Evolutionary conservation across 1,140 invertebrate species (phyloP).

Genomic region (Gonioctena quinquepunctata): DNA sequence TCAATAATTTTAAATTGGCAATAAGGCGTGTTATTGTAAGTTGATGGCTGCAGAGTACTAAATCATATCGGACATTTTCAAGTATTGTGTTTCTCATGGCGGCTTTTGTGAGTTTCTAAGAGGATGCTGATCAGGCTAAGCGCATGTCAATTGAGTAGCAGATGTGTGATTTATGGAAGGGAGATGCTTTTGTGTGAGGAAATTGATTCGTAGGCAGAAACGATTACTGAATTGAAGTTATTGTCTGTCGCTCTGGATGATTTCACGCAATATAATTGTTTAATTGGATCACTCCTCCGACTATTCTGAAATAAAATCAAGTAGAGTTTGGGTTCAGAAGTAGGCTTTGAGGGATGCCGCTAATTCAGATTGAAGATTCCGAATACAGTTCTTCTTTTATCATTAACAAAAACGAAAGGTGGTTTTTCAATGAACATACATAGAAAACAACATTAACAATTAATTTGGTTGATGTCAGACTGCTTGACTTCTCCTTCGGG

Average conservation of each 20-base stretch:
- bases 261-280: neutral
- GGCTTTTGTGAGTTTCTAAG: neutral
- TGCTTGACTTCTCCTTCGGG: too few relatives aligned
- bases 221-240: neutral
- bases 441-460: too few relatives aligned
- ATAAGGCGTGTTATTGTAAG: slow-evolving; percentile 32
- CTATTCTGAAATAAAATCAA: too few relatives aligned
- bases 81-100: slow-evolving; percentile 8
- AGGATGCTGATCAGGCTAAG: neutral
- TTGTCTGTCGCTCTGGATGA: neutral
- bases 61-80: slow-evolving; percentile 36
- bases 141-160: neutral
- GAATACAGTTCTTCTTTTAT: too few relatives aligned
- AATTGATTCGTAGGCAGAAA: neutral
- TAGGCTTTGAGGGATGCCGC: too few relatives aligned
- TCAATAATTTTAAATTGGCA: slow-evolving; percentile 33
- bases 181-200: neutral
- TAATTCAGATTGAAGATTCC: too few relatives aligned
- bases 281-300: too few relatives aligned
- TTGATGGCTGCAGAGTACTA: slow-evolving; percentile 27
- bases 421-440: too few relatives aligned
- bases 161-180: slow-evolving; percentile 11
- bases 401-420: too few relatives aligned
- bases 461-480: too few relatives aligned
- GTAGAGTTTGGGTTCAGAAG: too few relatives aligned